Base-by-base conservation (phyloP, 2,113 vertebrate species). In the Neolamprologus modestus region DNA sequence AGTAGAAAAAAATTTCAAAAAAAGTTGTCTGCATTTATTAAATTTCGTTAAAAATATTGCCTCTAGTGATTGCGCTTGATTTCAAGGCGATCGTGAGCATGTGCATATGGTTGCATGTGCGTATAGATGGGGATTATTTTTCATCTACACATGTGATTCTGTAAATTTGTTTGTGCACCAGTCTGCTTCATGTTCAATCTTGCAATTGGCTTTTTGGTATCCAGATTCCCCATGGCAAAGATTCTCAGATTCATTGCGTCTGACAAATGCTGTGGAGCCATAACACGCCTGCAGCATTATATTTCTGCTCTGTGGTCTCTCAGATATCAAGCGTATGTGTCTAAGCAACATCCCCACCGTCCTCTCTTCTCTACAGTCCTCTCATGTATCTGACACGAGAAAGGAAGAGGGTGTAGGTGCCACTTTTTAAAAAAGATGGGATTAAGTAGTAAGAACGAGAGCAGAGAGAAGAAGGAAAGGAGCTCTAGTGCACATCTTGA, bases 1-100 rank as follows among this genome's bases (percentile, higher is more conserved):
- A 93, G 84, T 92, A 84, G 86, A 92, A 95, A 93, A 94, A 92
- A 92, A 94, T 93, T 94, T 91, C 88, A 94, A 87, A 73, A 92
- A 94, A 95, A 87, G 81, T 90, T 83, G 84, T 90, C 63, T 89
- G 84, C 81, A 87, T 93, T 92, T 94, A 94, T 92, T 93, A 79
- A 92, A 88, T 92, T 88, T 82, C 47, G 76, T 86, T 81, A 84
- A 82, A 79, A 83, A 83, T 76, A 76, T 53, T 14, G 88, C 91
- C 91, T 19, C 19, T 42, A 90, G 91, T 88, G 78, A 88, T 90
- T 37, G 17, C 42, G 55, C 47, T 86, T 14, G 84, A 33, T 84
- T 82, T 85, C 26, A 81, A 54, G 89, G 85, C 78, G 86, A 81
- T 79, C 79, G 31, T 24, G 37, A 86, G 35, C 28, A 21, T 81